phyloP scores from a whole-genome alignment of 2,888 invertebrate genomes.

The Frankliniella intonsa region DNA sequence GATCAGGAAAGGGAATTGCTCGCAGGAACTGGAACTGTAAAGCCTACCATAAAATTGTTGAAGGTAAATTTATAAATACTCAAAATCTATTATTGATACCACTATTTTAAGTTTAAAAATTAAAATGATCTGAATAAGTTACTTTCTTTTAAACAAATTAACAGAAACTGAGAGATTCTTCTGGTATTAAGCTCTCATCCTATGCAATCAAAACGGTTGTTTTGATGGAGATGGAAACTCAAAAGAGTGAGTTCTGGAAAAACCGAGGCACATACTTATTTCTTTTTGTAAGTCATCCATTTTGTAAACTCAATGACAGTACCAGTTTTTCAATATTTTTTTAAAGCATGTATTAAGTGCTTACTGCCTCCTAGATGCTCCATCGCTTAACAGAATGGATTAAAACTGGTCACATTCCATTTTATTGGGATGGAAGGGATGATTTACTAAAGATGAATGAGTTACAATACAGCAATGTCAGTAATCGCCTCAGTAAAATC shows the following conservation, averaged over 20 bases:
- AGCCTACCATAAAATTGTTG: constrained; percentile 50
- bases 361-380: not conserved
- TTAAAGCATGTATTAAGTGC: too few species aligned
- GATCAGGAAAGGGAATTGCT: constrained; percentile 53
- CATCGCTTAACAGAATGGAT: not conserved
- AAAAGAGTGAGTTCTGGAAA: constrained; percentile 40
- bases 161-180: not conserved
- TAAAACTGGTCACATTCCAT: not conserved
- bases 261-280: constrained; percentile 42
- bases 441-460: not conserved
- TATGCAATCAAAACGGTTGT: not conserved
- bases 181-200: not conserved
- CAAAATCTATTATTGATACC: not conserved
- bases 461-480: not conserved
- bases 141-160: not conserved
- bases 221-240: constrained; percentile 23
- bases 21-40: constrained; percentile 48
- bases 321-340: not conserved
- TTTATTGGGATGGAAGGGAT: constrained; percentile 9
- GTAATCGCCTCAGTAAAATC: not conserved
- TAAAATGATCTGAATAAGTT: not conserved
- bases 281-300: constrained; percentile 41
- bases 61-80: constrained; percentile 40
- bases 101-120: not conserved
- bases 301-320: not conserved